phyloP scores from a whole-genome alignment of 2,797 vertebrate genomes.

The Pagetopsis macropterus region DNA sequence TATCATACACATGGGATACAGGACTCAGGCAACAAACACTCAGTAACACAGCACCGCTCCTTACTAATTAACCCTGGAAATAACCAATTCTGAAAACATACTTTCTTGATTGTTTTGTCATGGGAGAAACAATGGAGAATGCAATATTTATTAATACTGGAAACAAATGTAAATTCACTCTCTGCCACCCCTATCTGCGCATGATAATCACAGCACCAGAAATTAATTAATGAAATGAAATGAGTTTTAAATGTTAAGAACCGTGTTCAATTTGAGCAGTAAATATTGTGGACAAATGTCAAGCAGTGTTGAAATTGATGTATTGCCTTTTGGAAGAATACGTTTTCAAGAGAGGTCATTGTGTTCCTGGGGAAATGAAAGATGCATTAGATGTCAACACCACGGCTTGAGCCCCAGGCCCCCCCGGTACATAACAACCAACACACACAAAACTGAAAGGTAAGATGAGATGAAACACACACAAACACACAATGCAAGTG shows the following conservation, averaged over 20 bases:
- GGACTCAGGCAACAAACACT: constrained; percentile 8
- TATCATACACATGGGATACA: too few species aligned
- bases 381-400: constrained; percentile 72
- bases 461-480: constrained; percentile 38
- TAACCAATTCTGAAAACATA: not conserved
- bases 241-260: constrained; percentile 81
- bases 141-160: not conserved
- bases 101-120: not conserved
- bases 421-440: constrained; percentile 17
- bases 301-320: constrained; percentile 78
- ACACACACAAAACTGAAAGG: not conserved
- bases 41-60: constrained; percentile 7
- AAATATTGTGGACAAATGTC: constrained; percentile 78
- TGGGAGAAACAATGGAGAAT: not conserved
- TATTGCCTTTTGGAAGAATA: constrained; percentile 75
- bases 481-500: not conserved
- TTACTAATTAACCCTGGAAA: constrained; percentile 1
- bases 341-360: constrained; percentile 73
- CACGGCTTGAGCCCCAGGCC: constrained; percentile 58
- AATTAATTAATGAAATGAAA: constrained; percentile 73
- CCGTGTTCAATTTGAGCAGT: constrained; percentile 76
- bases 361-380: constrained; percentile 77
- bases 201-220: constrained; percentile 35
- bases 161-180: constrained; percentile 1
- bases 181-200: not conserved